A percentile compares a stretch with the other conserved stretches of the same genome.
Conservation (phyloP, 2,797 vertebrate species). For the Sebastes vulpes region DNA sequence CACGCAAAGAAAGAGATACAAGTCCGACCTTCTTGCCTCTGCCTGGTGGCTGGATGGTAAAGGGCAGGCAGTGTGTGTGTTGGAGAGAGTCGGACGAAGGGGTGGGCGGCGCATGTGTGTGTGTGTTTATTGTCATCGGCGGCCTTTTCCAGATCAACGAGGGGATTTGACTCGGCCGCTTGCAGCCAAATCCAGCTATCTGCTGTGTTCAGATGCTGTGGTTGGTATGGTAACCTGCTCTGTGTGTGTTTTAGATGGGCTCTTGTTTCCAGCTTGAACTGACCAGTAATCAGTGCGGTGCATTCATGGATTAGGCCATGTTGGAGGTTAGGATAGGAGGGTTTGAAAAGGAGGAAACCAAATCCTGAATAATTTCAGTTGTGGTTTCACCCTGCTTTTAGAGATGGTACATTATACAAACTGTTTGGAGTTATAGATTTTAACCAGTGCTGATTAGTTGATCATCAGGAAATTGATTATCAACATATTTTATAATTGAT, state of each 20-base stretch:
- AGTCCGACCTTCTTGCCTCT: conserved; percentile 84
- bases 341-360: conserved; percentile 56
- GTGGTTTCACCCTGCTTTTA: conserved; percentile 1
- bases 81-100: conserved; percentile 36
- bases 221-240: conserved; percentile 86
- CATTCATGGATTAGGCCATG: conserved; percentile 81
- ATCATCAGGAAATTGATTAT: background rate
- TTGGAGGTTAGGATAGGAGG: conserved; percentile 63
- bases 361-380: conserved; percentile 70
- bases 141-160: conserved; percentile 76
- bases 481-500: background rate
- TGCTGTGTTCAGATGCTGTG: conserved; percentile 80
- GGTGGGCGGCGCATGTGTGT: conserved; percentile 37
- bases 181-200: conserved; percentile 89
- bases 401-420: conserved; percentile 1
- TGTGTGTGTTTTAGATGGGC: conserved; percentile 80
- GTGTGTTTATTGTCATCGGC: conserved; percentile 70
- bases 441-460: background rate
- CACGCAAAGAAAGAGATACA: conserved; percentile 89
- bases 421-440: background rate
- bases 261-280: conserved; percentile 85
- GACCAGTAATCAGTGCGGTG: conserved; percentile 78
- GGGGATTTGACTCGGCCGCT: conserved; percentile 84
- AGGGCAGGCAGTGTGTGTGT: conserved; percentile 50
- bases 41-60: conserved; percentile 73